Base-by-base conservation (phyloP, 2,113 vertebrate genomes). In the Bambusicola thoracicus region DNA sequence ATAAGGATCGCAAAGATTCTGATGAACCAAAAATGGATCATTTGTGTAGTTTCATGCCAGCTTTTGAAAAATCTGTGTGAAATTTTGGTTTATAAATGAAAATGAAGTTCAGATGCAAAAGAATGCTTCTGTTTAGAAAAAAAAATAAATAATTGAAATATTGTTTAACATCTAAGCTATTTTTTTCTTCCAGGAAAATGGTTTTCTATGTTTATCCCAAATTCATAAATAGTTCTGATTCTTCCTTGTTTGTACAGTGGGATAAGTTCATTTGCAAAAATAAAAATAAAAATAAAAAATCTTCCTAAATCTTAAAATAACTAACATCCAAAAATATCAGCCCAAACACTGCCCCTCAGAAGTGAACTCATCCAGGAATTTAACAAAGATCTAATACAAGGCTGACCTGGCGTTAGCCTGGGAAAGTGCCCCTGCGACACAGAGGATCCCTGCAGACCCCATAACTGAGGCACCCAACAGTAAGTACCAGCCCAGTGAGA, bases 341-440 rank as follows among this genome's bases (percentile, higher is more conserved):
- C 70, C 13, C 20, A 36, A 81, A 75, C 15, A 24, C n/a, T 38
- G 16, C 61, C 74, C 51, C 36, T 79, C 58, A 72, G 62, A 76
- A 43, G 27, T 43, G 65, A 91, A 58, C 20, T 51, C 34, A 68
- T 72, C 73, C 68, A 77, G 58, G 81, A 65, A 73, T 62, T 79
- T 79, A 77, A 87, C 53, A 80, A 87, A 83, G 76, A 44, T 12
- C 76, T 83, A 27, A 78, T 32, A 30, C 9, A 46, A 55, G 46
- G 78, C 34, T 32, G 56, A 81, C n/a, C 80, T 58, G 29, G 3
- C 9, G 11, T 40, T 63, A 40, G 56, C 43, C 72, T 93, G 79
- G 63, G 89, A 87, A 89, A 91, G 32, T 0, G 41, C 21, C 67
- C 38, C 17, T 0, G 0, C 69, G 67, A 76, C 0, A 0, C n/a